Percentiles rank a stretch among this genome's conserved stretches.
Evolutionary conservation across 2,888 invertebrate genomes (phyloP).

Genomic region (Diadromus collaris): DNA sequence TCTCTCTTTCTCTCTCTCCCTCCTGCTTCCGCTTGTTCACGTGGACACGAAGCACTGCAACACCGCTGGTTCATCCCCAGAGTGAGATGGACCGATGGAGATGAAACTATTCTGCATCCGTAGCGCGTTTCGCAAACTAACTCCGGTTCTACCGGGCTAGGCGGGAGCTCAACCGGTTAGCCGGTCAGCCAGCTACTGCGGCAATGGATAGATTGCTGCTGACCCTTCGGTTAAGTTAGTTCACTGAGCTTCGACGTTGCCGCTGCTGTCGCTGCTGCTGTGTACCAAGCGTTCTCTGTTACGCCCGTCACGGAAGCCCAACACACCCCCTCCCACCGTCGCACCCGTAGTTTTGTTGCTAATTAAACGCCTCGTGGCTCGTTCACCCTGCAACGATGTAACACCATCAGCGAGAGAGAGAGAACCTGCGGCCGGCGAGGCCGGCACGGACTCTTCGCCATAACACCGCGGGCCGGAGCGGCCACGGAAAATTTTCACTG

Average conservation of each 20-base stretch:
- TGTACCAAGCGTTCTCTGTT: slow-evolving; percentile 29
- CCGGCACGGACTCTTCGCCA: neutral
- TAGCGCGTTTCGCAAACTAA: slow-evolving; percentile 73
- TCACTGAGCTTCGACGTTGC: slow-evolving; percentile 68
- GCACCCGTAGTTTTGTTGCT: slow-evolving; percentile 72
- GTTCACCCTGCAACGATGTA: slow-evolving; percentile 44
- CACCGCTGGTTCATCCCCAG: slow-evolving; percentile 45
- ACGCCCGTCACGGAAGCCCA: slow-evolving; percentile 47
- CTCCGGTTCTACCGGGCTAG: slow-evolving; percentile 55
- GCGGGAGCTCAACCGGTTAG: slow-evolving; percentile 39
- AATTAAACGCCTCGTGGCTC: slow-evolving; percentile 73
- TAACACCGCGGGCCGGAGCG: neutral
- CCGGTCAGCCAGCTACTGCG: slow-evolving; percentile 44
- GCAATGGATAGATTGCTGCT: slow-evolving; percentile 74
- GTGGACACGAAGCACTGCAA: slow-evolving; percentile 45
- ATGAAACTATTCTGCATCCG: slow-evolving; percentile 69
- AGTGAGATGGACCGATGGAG: slow-evolving; percentile 27
- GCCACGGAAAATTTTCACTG: slow-evolving; percentile 9
- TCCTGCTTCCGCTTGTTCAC: slow-evolving; percentile 22
- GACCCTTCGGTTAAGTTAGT: slow-evolving; percentile 78
- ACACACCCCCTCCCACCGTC: slow-evolving; percentile 46
- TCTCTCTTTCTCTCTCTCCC: slow-evolving; percentile 12
- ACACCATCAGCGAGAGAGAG: slow-evolving; percentile 32
- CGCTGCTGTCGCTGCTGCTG: slow-evolving; percentile 66
- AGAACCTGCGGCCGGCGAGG: slow-evolving; percentile 17